Base-by-base conservation (phyloP, 2,113 vertebrate genomes). In the Petroica traversi region DNA sequence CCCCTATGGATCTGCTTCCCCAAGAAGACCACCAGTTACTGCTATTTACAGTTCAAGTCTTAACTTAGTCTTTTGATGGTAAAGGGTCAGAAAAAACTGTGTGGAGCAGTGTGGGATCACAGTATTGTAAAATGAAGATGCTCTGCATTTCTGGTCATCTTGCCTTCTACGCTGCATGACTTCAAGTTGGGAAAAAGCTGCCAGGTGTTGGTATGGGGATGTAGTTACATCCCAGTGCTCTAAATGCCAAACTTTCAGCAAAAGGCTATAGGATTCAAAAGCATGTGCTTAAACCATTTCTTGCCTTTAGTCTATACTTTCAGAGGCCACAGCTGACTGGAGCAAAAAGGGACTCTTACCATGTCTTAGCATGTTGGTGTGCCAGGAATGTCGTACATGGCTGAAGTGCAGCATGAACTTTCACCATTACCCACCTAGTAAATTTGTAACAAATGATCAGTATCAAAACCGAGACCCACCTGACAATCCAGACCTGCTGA, bases 311-410 rank as follows among this genome's bases (percentile, higher is more conserved):
- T 63, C 48, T 41, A 26, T n/a, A 24, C 14, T 63, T 67, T 28
- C 5, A 25, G 58, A 62, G 33, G 24, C 45, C 5, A 2, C 48
- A 77, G 41, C 64, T 61, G 54, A 29, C 14, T 0, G 0, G 61
- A 79, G 55, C 2, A 3, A 54, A 91, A 75, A 58, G 31, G 49
- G 66, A 13, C 7, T 1, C 45, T 54, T 19, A n/a, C 17, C 6
- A 2, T 17, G 19, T 6, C 11, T 45, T 7, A 25, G 25, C 3
- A 6, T 2, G 28, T 5, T 2, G 2, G 8, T n/a, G 48, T 76
- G 49, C 71, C 52, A 63, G 57, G 20, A 67, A 29, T 2, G 33
- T 59, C 58, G 71, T 38, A 33, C 8, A 0, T 9, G 69, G 36
- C 62, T 23, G 20, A 16, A 3, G 36, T 13, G n/a, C 46, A 40